Evolutionary conservation across 2,888 invertebrate genomes (phyloP).

Genomic region (Netelia virgata): DNA sequence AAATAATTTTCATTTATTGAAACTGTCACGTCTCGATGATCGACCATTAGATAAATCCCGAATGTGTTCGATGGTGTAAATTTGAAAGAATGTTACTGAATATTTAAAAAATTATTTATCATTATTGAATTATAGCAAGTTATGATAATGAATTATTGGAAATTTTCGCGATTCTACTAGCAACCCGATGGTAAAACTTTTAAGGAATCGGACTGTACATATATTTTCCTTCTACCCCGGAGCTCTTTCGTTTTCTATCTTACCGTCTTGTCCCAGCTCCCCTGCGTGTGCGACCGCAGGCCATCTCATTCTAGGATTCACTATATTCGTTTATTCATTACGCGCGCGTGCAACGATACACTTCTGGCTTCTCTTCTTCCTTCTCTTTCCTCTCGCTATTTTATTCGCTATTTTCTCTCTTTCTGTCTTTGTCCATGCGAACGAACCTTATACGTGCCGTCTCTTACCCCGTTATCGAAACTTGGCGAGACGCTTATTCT

Average conservation of each 20-base stretch:
- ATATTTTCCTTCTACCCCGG: not conserved
- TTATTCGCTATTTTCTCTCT: not conserved
- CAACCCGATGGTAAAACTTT: not conserved
- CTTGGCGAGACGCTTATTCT: conserved; percentile 45
- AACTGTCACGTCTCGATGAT: too few species aligned
- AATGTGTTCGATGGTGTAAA: too few species aligned
- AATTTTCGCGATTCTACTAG: not conserved
- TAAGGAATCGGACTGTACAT: conserved; percentile 13
- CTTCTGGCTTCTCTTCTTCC: conserved; percentile 38
- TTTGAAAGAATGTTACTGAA: too few species aligned
- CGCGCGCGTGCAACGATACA: conserved; percentile 19
- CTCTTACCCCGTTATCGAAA: conserved; percentile 48
- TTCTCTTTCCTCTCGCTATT: not conserved
- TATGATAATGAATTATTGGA: not conserved
- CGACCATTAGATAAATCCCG: too few species aligned
- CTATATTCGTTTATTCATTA: conserved; percentile 39
- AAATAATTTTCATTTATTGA: too few species aligned
- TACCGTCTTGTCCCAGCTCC: not conserved
- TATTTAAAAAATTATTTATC: too few species aligned
- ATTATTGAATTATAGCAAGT: too few species aligned
- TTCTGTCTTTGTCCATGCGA: not conserved
- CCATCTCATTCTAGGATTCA: conserved; percentile 40
- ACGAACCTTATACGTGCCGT: conserved; percentile 14
- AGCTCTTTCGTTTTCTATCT: not conserved
- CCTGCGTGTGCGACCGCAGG: conserved; percentile 39